These are phyloP conservation scores for Apodemus sylvaticus DNA, from an alignment of 2,113 vertebrate genomes.

Conservation along the genomic window DNA sequence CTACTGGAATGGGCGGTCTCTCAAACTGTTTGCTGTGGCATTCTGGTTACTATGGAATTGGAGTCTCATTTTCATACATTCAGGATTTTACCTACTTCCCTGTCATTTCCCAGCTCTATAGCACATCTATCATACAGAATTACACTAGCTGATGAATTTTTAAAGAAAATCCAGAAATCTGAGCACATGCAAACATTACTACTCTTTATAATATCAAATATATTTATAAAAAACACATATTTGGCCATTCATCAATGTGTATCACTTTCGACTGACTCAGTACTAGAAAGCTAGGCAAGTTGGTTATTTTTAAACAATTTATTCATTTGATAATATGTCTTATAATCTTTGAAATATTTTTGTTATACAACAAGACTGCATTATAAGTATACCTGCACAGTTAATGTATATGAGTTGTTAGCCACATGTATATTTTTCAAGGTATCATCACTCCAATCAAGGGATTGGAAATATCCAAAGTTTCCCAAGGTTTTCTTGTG, in stretches of 20 bases:
- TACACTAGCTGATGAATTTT: not conserved
- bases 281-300: not conserved
- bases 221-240: not conserved
- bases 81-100: not conserved
- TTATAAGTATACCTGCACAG: not conserved
- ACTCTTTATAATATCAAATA: not conserved
- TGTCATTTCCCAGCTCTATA: not conserved
- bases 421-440: not conserved
- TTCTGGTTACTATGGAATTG: not conserved
- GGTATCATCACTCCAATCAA: not conserved
- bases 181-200: not conserved
- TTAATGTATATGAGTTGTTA: not conserved
- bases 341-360: not conserved
- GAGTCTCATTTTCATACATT: not conserved
- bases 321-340: not conserved
- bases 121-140: not conserved
- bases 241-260: not conserved
- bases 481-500: not conserved
- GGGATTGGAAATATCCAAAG: not conserved
- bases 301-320: not conserved
- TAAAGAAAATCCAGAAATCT: conserved; percentile 13
- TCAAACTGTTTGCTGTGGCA: not conserved
- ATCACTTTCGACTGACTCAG: not conserved
- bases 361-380: not conserved
- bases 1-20: not conserved